phyloP scores from a whole-genome alignment of 2,113 vertebrate species.

The Tiliqua scincoides region DNA sequence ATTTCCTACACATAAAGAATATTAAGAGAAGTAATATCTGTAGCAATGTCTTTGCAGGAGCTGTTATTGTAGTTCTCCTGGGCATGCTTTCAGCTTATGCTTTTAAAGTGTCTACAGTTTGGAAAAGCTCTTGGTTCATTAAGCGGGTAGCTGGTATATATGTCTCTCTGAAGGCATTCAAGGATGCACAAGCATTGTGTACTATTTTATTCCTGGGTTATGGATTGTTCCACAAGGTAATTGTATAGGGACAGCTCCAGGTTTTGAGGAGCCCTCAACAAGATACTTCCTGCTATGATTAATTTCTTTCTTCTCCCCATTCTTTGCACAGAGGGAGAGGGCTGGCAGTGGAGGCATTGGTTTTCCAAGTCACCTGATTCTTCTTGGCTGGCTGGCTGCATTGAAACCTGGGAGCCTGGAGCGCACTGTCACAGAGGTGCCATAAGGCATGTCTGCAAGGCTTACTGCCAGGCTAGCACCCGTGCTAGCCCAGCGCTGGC shows the following conservation, averaged over 20 bases:
- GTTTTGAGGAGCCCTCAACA: too few relatives aligned
- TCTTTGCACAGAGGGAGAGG: too few relatives aligned
- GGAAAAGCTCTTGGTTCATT: background rate
- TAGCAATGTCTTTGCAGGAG: background rate
- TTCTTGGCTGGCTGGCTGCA: too few relatives aligned
- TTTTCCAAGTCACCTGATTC: too few relatives aligned
- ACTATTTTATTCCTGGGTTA: background rate
- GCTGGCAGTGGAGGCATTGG: too few relatives aligned
- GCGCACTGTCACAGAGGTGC: too few relatives aligned
- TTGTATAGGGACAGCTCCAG: background rate
- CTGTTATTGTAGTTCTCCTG: background rate
- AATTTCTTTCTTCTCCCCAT: too few relatives aligned
- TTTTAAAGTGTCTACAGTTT: background rate
- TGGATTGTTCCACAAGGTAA: background rate
- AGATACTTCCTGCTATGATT: too few relatives aligned
- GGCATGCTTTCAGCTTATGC: background rate
- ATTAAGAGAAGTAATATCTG: background rate
- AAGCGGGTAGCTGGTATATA: background rate
- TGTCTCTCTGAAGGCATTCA: background rate
- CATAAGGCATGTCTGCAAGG: too few relatives aligned
- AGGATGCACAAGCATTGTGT: background rate
- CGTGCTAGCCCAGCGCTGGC: too few relatives aligned
- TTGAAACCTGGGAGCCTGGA: too few relatives aligned
- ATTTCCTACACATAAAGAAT: background rate
- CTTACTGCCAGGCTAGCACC: too few relatives aligned